Evolutionary conservation across 2,888 invertebrate species (phyloP).

Genomic region (Drosophila suboccidentalis): DNA sequence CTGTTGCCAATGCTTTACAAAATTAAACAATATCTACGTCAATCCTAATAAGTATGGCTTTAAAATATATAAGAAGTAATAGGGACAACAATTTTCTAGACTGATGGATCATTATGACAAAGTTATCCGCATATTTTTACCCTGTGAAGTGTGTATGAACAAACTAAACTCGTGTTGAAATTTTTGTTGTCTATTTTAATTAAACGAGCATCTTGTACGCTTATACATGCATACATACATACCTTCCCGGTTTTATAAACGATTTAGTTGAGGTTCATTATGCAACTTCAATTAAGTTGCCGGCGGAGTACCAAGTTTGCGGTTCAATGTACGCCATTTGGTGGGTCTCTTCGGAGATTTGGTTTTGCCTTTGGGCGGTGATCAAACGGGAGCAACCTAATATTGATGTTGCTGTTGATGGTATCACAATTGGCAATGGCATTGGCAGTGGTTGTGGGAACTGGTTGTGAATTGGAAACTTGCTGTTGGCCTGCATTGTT

Average conservation of each 20-base stretch:
- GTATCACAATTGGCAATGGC: constrained; percentile 45
- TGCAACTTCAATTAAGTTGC: constrained; percentile 53
- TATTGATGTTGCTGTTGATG: constrained; percentile 23
- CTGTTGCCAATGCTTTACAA: constrained; percentile 19
- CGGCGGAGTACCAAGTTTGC: constrained; percentile 11
- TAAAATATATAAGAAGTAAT: not conserved
- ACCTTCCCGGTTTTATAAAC: constrained; percentile 9
- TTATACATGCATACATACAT: not conserved
- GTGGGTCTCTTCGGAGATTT: constrained; percentile 25
- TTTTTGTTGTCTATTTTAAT: constrained; percentile 9
- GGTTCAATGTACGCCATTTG: constrained; percentile 63
- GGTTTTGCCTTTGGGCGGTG: constrained; percentile 46
- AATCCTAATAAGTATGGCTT: not conserved
- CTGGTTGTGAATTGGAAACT: constrained; percentile 64
- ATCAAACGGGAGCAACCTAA: constrained; percentile 51
- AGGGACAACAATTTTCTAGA: not conserved
- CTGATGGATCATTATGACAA: not conserved
- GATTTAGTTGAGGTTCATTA: constrained; percentile 25
- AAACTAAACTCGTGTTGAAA: constrained; percentile 4
- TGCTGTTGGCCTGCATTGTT: constrained; percentile 51
- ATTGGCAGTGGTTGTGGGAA: constrained; percentile 56
- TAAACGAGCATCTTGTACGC: not conserved
- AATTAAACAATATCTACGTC: constrained; percentile 19
- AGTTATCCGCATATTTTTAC: not conserved
- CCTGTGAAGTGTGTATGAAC: not conserved